Evolutionary conservation across 2,888 invertebrate species (phyloP), one percentile per base, ranked within the genome.

Genomic region (Eristalis intricaria): DNA sequence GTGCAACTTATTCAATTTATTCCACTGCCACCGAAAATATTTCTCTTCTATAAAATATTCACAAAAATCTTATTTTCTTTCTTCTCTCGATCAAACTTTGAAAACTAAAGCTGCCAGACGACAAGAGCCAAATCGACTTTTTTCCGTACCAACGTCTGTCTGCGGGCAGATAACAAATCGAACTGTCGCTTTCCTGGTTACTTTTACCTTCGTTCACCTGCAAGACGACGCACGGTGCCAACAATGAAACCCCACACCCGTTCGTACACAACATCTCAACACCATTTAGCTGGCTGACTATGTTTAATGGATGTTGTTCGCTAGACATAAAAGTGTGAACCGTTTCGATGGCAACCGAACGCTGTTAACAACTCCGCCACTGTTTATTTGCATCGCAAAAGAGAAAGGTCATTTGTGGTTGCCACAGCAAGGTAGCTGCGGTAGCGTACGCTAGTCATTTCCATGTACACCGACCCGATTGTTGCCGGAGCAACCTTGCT

Each of bases 141-240:
- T 73, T 87, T 80, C 87, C 87, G 84, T 80, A 19, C 84, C 87
- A 87, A 87, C 87, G 87, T 87, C 87, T 73, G 79, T 87, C 84
- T 73, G 78, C 87, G 76, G 69, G 79, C 84, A 87, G 84, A 79
- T 80, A 84, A 84, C 79, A 79, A 84, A 84, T 84, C 87, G 83
- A 83, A 87, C 87, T 87, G 87, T 87, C 87, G 87, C 84, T 87
- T 84, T 87, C 84, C 79, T 87, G 84, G 84, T 80, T 87, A 87
- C 87, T 87, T 84, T 87, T 87, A 87, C 87, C 87, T 87, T 87
- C 87, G 79, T 80, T 87, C 76, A 75, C 83, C 80, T 87, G 86
- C 75, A 78, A 64, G 73, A 13, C 38, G 32, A 19, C 15, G 43
- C 13, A 10, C 66, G 26, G 29, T 69, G 56, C 65, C 29, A 50